Conservation (phyloP, 2,113 vertebrate species). For the sheep (Ovis aries) region DNA sequence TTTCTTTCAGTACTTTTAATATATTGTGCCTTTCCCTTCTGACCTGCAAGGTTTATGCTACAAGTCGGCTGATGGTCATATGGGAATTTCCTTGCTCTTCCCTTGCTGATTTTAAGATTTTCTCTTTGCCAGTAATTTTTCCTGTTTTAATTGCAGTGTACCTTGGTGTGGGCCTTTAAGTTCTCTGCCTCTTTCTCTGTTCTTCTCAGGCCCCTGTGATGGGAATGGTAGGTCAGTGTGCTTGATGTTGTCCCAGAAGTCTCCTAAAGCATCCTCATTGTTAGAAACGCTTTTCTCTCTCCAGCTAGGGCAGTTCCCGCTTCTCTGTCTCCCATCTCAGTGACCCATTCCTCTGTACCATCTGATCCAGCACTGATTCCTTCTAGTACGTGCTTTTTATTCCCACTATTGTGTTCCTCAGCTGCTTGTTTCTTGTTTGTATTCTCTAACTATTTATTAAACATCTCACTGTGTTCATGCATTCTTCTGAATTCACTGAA, state of each 20-base stretch:
- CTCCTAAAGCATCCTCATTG: neutral
- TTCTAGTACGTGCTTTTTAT: neutral
- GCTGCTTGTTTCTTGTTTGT: neutral
- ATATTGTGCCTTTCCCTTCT: neutral
- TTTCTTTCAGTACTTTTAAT: neutral
- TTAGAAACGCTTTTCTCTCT: neutral
- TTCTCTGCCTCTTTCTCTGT: neutral
- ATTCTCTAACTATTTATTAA: neutral
- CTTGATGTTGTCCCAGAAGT: neutral
- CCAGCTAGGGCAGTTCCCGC: neutral
- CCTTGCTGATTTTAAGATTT: neutral
- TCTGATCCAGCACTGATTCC: neutral
- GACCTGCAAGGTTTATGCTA: neutral
- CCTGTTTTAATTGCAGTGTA: neutral
- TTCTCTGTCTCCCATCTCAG: neutral
- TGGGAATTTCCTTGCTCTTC: neutral
- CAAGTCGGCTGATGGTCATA: neutral
- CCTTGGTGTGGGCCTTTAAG: neutral
- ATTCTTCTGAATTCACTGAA: neutral
- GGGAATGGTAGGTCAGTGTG: neutral
- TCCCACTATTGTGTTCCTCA: neutral
- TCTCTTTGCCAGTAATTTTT: neutral
- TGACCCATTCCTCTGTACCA: neutral
- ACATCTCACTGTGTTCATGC: neutral
- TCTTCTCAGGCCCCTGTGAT: neutral